Conservation (phyloP, 1,140 invertebrate species). For the Ceratina australensis region DNA sequence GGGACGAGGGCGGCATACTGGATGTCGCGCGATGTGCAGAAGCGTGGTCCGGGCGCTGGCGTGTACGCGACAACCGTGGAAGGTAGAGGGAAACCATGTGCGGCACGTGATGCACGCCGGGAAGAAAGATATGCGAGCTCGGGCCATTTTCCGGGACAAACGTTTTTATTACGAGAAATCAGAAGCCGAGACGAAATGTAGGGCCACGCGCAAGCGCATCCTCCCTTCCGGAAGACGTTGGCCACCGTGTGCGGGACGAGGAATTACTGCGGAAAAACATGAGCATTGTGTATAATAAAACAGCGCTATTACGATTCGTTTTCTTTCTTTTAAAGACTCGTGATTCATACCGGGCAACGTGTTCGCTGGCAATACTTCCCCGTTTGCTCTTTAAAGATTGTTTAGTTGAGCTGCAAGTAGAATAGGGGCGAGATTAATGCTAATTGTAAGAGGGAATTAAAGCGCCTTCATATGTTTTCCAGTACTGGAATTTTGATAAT, state of each 20-base stretch:
- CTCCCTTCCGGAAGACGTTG: conserved; percentile 21
- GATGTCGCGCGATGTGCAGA: not conserved
- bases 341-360: too few relatives aligned
- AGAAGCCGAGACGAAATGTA: conserved; percentile 69
- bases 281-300: too few relatives aligned
- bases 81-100: conserved; percentile 6
- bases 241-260: conserved; percentile 6
- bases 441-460: too few relatives aligned
- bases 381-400: too few relatives aligned
- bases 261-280: not conserved
- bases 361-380: too few relatives aligned
- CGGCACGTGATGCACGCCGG: conserved; percentile 21
- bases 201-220: conserved; percentile 58
- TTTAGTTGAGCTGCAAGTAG: too few relatives aligned
- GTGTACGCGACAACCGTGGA: not conserved
- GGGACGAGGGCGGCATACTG: not conserved
- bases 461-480: too few relatives aligned
- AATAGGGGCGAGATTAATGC: too few relatives aligned
- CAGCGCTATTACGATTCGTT: too few relatives aligned
- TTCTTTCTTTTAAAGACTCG: too few relatives aligned
- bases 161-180: conserved; percentile 74
- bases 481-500: too few relatives aligned
- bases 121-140: conserved; percentile 57
- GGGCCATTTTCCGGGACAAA: conserved; percentile 67
- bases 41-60: not conserved